Base-by-base conservation (phyloP, 2,113 vertebrate species). In the Panthera leo region DNA sequence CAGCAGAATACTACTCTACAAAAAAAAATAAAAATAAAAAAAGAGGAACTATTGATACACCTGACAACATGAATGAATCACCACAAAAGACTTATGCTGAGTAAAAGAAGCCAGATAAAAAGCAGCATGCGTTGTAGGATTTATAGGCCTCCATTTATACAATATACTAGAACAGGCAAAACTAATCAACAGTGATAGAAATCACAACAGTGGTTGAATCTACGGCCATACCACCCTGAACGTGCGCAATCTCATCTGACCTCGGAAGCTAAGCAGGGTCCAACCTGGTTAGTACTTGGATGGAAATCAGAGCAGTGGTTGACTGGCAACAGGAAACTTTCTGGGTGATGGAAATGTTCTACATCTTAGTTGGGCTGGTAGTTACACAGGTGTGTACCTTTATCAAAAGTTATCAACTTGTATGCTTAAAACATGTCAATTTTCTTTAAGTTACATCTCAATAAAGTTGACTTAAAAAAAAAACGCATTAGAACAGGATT, bases 61-160 rank as follows among this genome's bases (percentile, higher is more conserved):
- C 85, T 73, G 53, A 48, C 15, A 68, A 51, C 51, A 83, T 55
- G 27, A 94, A 71, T 58, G 67, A 96, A 61, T 78, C 86, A 93
- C 55, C 86, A 93, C 55, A 73, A 68, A 96, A 84, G 34, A 86
- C 93, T 58, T 79, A 48, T 45, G 68, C 68, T 73, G 36, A 68
- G 27, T 75, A 93, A 91, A 95, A 95, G 58, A 76, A 75, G 19
- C 18, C 78, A 48, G 78, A 42, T 70, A 31, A 83, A 94, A 83
- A 58, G 15, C 10, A 4, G 25, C 73, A 53, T 5, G 13, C 45
- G 12, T 23, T 34, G 6, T 36, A n/a, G 31, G n/a, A 29, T 79
- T 36, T 73, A 36, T 21, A 1, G 36, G n/a, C 21, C 45, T 68
- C 51, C 19, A 11, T 63, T 90, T 84, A 45, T 51, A 23, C 3